Base-by-base conservation (phyloP, 2,888 invertebrate species). In the Macropis europaea region DNA sequence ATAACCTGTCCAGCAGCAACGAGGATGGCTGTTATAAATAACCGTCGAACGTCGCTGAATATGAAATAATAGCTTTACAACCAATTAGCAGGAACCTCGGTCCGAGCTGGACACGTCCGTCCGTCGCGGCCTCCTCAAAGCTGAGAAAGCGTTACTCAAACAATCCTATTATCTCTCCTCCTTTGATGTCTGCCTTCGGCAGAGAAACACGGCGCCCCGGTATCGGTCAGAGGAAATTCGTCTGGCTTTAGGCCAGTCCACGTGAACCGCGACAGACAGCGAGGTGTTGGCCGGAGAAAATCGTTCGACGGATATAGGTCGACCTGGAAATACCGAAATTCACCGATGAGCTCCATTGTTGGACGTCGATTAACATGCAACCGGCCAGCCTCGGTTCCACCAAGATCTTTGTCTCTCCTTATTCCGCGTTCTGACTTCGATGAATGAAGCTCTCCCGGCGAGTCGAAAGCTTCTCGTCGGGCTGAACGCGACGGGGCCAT, bases 301-400 rank as follows among this genome's bases (percentile, higher is more conserved):
- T 81, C 74, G 79, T 74, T 80, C 73, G 73, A 61, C 66, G 75
- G 57, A 83, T 81, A 73, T 79, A 71, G 83, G 83, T 84, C 83
- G 73, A 64, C 57, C 59, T 78, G 77, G 68, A 72, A 82, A 81
- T 81, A 75, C 73, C 80, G 71, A 71, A 70, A 78, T 79, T 57
- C 72, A 59, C 54, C 81, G 74, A 81, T 73, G 67, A 71, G 64
- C 42, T 77, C 72, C 67, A 74, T 76, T 71, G 78, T 78, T n/a
- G 60, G 43, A 13, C 38, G 32, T 17, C 74, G 77, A 74, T 67
- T 73, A 73, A 70, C 68, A 52, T 66, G 63, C 47, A 22, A 43
- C 34, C 43, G 54, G 38, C 45, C 53, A 36, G 43, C 22, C 61
- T 62, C n/a, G n/a, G n/a, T n/a, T n/a, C n/a, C n/a, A n/a, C n/a